These are phyloP conservation scores for Rhombomys opimus DNA, from an alignment of 2,113 vertebrate species.

Conservation along the genomic window DNA sequence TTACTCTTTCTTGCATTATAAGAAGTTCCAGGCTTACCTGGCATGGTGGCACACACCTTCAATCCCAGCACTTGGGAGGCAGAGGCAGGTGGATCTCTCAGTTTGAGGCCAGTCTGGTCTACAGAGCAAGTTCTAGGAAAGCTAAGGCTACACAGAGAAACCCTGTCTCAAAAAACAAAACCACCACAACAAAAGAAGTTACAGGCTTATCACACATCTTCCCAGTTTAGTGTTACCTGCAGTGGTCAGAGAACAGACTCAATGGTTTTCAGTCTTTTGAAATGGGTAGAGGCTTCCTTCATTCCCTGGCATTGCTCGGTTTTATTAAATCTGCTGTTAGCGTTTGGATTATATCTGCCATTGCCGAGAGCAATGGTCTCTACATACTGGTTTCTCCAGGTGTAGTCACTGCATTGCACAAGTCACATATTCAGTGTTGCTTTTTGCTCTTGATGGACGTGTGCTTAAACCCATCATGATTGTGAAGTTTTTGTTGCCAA, in stretches of 20 bases:
- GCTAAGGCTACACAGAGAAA: not conserved
- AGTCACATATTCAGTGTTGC: not conserved
- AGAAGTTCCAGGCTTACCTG: not conserved
- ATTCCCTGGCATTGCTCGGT: not conserved
- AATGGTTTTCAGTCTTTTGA: conserved; percentile 38
- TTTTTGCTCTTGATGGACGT: not conserved
- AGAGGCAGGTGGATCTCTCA: not conserved
- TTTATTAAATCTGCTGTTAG: not conserved
- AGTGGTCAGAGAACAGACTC: not conserved
- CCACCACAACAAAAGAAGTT: not conserved
- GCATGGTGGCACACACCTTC: not conserved
- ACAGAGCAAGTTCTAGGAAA: not conserved
- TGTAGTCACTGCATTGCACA: not conserved
- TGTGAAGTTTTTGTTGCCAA: not conserved
- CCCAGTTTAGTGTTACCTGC: not conserved
- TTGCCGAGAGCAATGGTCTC: not conserved
- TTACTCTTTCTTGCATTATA: not conserved
- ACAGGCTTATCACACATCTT: not conserved
- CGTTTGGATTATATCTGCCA: not conserved
- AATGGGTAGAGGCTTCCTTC: not conserved
- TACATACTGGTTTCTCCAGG: not conserved
- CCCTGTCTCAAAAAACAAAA: not conserved
- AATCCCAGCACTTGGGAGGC: not conserved
- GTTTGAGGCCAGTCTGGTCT: not conserved
- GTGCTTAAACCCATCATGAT: not conserved